These are phyloP conservation scores for Pteruthius melanotis DNA, from an alignment of 2,113 vertebrate species.

Conservation along the genomic window DNA sequence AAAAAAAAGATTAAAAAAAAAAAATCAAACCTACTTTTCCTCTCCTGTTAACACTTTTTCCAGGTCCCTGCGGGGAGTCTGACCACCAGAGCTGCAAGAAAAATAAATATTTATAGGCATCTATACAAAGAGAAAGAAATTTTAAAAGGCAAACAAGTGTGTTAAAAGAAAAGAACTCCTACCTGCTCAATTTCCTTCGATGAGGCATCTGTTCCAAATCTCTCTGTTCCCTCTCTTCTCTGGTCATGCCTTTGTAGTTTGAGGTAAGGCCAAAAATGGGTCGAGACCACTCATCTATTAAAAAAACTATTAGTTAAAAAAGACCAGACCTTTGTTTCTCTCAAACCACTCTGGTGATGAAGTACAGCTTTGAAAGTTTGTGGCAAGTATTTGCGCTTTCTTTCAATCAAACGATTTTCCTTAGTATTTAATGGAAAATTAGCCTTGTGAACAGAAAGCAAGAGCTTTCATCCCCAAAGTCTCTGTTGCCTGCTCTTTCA, in stretches of 20 bases:
- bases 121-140: background rate
- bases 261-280: conserved; percentile 97
- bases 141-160: background rate
- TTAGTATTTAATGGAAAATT: background rate
- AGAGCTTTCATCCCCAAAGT: background rate
- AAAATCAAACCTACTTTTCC: conserved; percentile 84
- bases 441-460: background rate
- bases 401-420: background rate
- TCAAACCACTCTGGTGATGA: background rate
- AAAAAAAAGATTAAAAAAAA: background rate
- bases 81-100: conserved; percentile 87
- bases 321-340: background rate
- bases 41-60: conserved; percentile 97
- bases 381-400: background rate
- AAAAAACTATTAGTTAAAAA: background rate
- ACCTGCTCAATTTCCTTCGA: conserved; percentile 88
- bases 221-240: conserved; percentile 95
- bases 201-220: conserved; percentile 97
- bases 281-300: conserved; percentile 94
- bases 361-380: background rate
- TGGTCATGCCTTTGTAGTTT: conserved; percentile 98
- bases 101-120: background rate
- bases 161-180: background rate
- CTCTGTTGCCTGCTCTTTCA: background rate
- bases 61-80: conserved; percentile 94